A percentile compares a stretch with the other conserved stretches of the same genome.
Conservation (phyloP, 1,140 invertebrate species). For the Thaumetopoea pityocampa region DNA sequence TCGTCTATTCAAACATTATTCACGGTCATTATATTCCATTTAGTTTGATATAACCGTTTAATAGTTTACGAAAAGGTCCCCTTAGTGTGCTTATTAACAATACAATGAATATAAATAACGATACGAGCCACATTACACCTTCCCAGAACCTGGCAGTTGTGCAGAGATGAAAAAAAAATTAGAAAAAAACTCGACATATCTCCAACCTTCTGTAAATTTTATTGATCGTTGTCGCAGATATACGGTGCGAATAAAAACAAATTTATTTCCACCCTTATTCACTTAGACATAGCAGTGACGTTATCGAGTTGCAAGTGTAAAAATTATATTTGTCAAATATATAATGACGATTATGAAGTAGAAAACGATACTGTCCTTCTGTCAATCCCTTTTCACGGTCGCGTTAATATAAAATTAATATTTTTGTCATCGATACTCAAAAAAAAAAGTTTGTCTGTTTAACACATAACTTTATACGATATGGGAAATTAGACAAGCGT, state of each 20-base stretch:
- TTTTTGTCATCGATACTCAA: constrained; percentile 36
- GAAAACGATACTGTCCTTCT: constrained; percentile 66
- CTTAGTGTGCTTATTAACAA: constrained; percentile 73
- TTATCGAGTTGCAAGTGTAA: not conserved
- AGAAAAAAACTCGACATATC: constrained; percentile 35
- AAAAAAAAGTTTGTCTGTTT: constrained; percentile 23
- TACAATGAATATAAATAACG: constrained; percentile 75
- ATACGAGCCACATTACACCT: constrained; percentile 74
- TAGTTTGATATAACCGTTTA: constrained; percentile 74
- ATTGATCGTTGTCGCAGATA: constrained; percentile 14
- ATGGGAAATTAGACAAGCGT: constrained; percentile 10
- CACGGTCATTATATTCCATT: constrained; percentile 74
- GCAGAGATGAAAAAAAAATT: constrained; percentile 47
- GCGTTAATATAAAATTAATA: constrained; percentile 70
- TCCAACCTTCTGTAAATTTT: constrained; percentile 33
- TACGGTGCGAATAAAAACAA: constrained; percentile 2
- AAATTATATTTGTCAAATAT: constrained; percentile 21
- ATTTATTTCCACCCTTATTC: constrained; percentile 23
- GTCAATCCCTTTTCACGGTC: constrained; percentile 69
- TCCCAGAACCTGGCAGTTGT: constrained; percentile 69
- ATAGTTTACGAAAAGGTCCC: constrained; percentile 62
- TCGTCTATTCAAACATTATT: constrained; percentile 59
- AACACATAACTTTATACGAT: constrained; percentile 25
- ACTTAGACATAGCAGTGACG: not conserved
- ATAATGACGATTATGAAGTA: constrained; percentile 66